Base-by-base conservation (phyloP, 2,113 vertebrate genomes). In the Nerophis ophidion region DNA sequence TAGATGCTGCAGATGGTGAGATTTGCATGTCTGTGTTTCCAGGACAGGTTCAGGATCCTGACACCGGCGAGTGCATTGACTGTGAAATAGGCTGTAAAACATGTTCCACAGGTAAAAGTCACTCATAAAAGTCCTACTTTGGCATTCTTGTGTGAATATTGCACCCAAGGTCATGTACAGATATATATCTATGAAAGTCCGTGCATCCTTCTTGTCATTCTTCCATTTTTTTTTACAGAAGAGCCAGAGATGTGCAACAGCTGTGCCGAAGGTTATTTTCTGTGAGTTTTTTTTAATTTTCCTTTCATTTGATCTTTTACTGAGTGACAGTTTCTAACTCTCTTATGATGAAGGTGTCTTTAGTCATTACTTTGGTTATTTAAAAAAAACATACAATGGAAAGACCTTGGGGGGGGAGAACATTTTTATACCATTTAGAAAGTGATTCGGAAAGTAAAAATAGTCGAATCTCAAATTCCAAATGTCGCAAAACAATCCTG, bases 21-120 rank as follows among this genome's bases (percentile, higher is more conserved):
- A 56, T 56, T 42, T 42, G n/a, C 12, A 7, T 40, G 16, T 16
- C 7, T 60, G 42, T 72, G 53, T 72, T 72, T 81, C 60, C 83
- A 91, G 91, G 91, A 42, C 89, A 91, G 72, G 86, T 89, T 48
- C 82, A 87, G 65, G 90, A 92, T 61, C 85, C 86, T 48, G 89
- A 89, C 50, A 89, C 88, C n/a, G 89, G 84, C 67, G 91, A 91
- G 77, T 92, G 91, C 61, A 76, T 90, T 48, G 81, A 89, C 68
- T 92, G 90, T 78, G 85, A 86, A 57, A 61, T 70, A 57, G 88
- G 90, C 48, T 92, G 91, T 66, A 88, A 84, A 70, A 79, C 85
- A 14, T 92, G 91, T 55, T 85, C 87, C 64, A 63, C 83, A 80
- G 89, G 90, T 92, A 77, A 55, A 55, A 84, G 54, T 66, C 13